Base-by-base conservation (phyloP, 1,140 invertebrate genomes). In the Neotoxoptera formosana region DNA sequence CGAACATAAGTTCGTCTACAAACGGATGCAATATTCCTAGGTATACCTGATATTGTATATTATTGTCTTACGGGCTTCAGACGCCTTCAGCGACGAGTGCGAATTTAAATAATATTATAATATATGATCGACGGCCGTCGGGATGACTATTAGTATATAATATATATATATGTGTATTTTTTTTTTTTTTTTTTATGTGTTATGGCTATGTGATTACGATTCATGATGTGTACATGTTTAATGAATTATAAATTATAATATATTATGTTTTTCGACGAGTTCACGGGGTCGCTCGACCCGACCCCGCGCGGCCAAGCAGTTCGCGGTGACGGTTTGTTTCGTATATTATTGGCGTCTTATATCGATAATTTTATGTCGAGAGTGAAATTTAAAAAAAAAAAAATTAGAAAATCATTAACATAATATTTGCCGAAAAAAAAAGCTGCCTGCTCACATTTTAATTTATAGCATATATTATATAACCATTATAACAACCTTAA, bases 271-370 rank as follows among this genome's bases (percentile, higher is more conserved):
- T 89, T 89, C 48, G 48, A 53, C 4, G 21, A 17, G 25, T 25
- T 88, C 86, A 34, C 8, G n/a, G 88, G 88, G 88, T 89, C 88
- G 6, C 51, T 89, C 1, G 88, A 56, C 88, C 36, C 25, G 88
- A 89, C 48, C 84, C 45, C 30, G 17, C 14, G n/a, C 7, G 47
- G 47, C 84, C 45, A 51, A 53, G 48, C 51, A 53, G 34, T 51
- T 89, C 53, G 86, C 51, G 76, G 76, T 83, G 88, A 56, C 88
- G 23, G 34, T 89, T 34, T 30, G 23, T 89, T 53, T 89, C 4
- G 34, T 76, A n/a, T 76, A 76, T 34, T n/a, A 76, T 76, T 76
- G 11, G 60, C 51, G 4, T 36, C 51, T 4, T 89, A 48, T 45
- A 45, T 88, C 47, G 47, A n/a, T 88, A 88, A 36, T 89, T 89